Evolutionary conservation across 2,113 vertebrate species (phyloP).

Genomic region (Perccottus glenii): DNA sequence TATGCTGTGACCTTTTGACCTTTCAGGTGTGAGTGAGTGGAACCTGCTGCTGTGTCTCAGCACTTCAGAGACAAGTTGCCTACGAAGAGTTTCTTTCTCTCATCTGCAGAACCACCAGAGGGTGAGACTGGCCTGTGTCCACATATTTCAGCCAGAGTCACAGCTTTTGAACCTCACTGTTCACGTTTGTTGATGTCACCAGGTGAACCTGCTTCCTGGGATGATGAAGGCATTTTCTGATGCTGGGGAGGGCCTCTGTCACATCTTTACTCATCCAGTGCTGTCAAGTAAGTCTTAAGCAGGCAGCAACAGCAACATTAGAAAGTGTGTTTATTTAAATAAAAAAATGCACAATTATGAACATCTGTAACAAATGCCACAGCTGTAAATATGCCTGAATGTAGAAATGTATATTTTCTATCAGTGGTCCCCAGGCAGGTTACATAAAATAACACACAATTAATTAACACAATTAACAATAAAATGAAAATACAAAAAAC

Average conservation of each 20-base stretch:
- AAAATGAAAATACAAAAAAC: too few relatives aligned
- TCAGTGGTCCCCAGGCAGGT: too few relatives aligned
- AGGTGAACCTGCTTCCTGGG: slow-evolving; percentile 89
- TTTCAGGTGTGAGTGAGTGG: slow-evolving; percentile 73
- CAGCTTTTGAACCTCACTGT: not conserved
- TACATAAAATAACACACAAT: too few relatives aligned
- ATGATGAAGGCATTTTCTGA: slow-evolving; percentile 86
- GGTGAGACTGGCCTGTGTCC: slow-evolving; percentile 75
- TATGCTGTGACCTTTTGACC: not conserved
- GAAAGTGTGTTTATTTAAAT: too few relatives aligned
- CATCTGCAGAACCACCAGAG: slow-evolving; percentile 81
- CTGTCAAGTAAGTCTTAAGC: slow-evolving; percentile 83
- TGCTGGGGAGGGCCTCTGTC: slow-evolving; percentile 84
- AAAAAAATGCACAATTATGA: too few relatives aligned
- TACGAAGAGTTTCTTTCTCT: slow-evolving; percentile 76
- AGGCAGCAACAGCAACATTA: too few relatives aligned
- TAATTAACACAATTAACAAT: too few relatives aligned
- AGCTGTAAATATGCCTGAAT: too few relatives aligned
- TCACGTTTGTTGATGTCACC: slow-evolving; percentile 30
- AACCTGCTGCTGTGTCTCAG: slow-evolving; percentile 87
- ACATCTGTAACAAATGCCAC: too few relatives aligned
- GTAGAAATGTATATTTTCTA: too few relatives aligned
- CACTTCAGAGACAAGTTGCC: slow-evolving; percentile 76
- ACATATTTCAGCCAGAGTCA: not conserved
- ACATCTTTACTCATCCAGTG: slow-evolving; percentile 64